Evolutionary conservation across 1,140 invertebrate genomes (phyloP).

Genomic region (Papilio machaon): DNA sequence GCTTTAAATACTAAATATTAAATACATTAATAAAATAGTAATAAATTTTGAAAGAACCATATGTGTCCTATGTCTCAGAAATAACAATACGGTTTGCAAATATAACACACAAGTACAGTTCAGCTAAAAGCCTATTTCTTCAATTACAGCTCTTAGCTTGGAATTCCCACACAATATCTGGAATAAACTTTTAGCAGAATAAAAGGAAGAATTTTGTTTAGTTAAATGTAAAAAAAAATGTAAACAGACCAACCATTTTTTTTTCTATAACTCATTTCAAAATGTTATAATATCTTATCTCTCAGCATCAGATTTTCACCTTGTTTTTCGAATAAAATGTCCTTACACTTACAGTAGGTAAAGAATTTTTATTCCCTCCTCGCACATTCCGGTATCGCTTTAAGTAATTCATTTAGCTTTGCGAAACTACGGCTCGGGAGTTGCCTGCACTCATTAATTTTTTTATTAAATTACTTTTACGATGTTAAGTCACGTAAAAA

Average conservation of each 20-base stretch:
- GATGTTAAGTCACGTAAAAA: slow-evolving; percentile 12
- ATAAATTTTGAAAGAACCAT: too few species aligned
- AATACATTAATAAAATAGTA: too few species aligned
- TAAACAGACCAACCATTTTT: too few species aligned
- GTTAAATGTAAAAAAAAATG: too few species aligned
- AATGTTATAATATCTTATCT: not conserved
- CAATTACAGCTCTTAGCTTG: too few species aligned
- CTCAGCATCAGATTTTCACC: not conserved
- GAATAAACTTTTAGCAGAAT: too few species aligned
- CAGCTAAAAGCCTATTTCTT: too few species aligned
- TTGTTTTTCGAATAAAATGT: not conserved
- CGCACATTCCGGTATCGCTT: slow-evolving; percentile 4
- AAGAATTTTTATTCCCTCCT: slow-evolving; percentile 15
- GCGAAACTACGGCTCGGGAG: slow-evolving; percentile 6
- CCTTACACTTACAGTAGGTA: not conserved
- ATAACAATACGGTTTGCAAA: too few species aligned
- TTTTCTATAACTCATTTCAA: not conserved
- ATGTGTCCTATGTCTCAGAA: too few species aligned
- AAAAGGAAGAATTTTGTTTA: too few species aligned
- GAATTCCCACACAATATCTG: too few species aligned
- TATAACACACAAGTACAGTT: too few species aligned
- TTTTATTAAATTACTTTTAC: slow-evolving; percentile 22
- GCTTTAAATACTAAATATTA: not conserved
- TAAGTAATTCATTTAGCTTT: slow-evolving; percentile 18
- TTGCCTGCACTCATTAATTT: slow-evolving; percentile 21